phyloP scores from a whole-genome alignment of 2,113 vertebrate genomes.

The Hypocryptadius cinnamomeus region DNA sequence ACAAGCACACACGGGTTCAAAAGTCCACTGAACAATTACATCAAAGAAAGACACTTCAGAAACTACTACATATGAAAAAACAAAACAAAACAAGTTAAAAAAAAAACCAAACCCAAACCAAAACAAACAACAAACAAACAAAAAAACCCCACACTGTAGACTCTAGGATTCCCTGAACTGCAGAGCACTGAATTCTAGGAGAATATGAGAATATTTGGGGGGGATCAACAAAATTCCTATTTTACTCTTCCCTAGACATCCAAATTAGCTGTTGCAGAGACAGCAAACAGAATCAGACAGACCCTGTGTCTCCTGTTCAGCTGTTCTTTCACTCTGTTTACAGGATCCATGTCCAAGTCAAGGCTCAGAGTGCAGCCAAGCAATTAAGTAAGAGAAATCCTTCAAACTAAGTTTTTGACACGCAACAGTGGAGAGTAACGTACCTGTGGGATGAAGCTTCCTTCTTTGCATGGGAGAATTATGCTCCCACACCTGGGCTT shows the following conservation, averaged over 20 bases:
- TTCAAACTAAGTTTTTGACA: slow-evolving; percentile 15
- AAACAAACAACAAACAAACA: not conserved
- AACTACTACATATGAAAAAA: not conserved
- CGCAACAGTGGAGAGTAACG: not conserved
- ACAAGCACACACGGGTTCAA: not conserved
- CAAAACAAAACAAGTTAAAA: too few relatives aligned
- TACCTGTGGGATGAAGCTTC: slow-evolving; percentile 2
- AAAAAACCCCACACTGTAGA: not conserved
- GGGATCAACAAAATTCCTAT: not conserved
- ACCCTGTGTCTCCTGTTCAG: not conserved
- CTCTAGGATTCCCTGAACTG: not conserved
- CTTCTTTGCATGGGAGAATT: slow-evolving; percentile 14
- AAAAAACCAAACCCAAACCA: not conserved
- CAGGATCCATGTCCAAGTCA: not conserved
- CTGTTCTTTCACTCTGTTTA: not conserved
- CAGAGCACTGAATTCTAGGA: not conserved
- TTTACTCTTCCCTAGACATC: not conserved
- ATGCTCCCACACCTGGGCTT: slow-evolving; percentile 23
- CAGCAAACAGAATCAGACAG: not conserved
- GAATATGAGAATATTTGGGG: not conserved
- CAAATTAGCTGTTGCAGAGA: not conserved
- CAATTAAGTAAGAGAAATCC: slow-evolving; percentile 2
- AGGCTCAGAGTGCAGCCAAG: not conserved
- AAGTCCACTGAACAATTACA: not conserved
- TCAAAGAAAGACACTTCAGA: not conserved